phyloP scores from a whole-genome alignment of 2,113 vertebrate genomes.

The Eudyptes chrysolophus region DNA sequence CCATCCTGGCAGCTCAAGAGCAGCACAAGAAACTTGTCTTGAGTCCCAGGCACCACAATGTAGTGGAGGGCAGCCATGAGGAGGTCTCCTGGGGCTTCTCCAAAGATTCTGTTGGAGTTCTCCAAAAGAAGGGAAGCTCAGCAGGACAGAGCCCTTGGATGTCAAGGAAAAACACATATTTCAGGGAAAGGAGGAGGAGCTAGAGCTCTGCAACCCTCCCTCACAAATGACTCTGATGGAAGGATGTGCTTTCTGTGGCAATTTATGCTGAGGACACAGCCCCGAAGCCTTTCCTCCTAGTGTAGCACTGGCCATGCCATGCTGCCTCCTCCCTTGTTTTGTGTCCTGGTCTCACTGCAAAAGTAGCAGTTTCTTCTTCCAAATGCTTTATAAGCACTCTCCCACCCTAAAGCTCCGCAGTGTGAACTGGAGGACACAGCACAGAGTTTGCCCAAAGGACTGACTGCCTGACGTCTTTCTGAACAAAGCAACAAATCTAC shows the following conservation, averaged over 20 bases:
- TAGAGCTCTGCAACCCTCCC: neutral
- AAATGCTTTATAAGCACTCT: neutral
- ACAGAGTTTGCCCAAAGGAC: neutral
- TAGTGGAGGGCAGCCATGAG: neutral
- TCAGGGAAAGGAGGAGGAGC: neutral
- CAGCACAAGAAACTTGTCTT: neutral
- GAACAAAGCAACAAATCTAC: neutral
- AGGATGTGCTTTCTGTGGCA: neutral
- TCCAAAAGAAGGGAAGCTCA: neutral
- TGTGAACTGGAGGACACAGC: neutral
- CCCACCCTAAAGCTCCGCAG: neutral
- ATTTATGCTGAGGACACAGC: neutral
- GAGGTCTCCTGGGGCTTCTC: neutral
- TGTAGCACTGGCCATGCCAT: fast-evolving
- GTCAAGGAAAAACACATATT: neutral
- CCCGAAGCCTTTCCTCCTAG: neutral
- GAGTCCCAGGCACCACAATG: neutral
- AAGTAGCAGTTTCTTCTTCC: neutral
- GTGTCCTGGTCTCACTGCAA: neutral
- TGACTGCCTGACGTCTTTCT: neutral
- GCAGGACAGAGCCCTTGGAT: neutral
- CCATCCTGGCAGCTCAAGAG: neutral
- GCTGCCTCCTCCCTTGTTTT: neutral
- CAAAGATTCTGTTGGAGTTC: neutral
- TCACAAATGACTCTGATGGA: neutral